Base-by-base conservation (phyloP, 2,888 invertebrate genomes). In the Eupithecia inturbata region DNA sequence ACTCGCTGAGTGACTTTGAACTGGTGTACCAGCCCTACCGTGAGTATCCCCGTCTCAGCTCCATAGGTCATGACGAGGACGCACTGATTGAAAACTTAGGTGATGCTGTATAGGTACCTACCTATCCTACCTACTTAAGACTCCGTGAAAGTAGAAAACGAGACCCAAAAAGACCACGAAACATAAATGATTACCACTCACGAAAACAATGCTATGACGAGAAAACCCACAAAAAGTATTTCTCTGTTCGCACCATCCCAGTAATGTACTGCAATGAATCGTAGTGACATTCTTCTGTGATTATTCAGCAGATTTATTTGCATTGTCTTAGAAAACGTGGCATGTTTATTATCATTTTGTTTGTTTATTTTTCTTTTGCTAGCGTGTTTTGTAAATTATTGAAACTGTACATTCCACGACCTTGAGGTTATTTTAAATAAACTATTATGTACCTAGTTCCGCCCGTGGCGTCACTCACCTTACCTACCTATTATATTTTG, bases 201-300 rank as follows among this genome's bases (percentile, higher is more conserved):
- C 67, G 41, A 39, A 71, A 69, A 69, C 73, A 70, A 62, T 68
- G 63, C 63, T 72, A 64, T 70, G 68, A 71, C 63, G 70, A 70
- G 85, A 87, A 83, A 66, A 81, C 84, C 84, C 81, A 81, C 85
- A 86, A 88, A 92, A 88, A 92, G 92, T 90, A 85, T 93, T 92
- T 90, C 89, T 87, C 81, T 92, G 91, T 92, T 87, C 80, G 84
- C 78, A 82, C 86, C 91, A 91, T 92, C 91, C 90, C 85, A 81
- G 89, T 92, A 91, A 92, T 88, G 89, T 81, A 80, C 75, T 69
- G 77, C 84, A 79, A 92, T 93, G 92, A 92, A 93, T 92, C 88
- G 83, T 87, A 76, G 81, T 83, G 84, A 78, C 81, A 64, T 82
- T 84, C 85, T 85, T 88, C 89, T 89, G 86, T 89, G 86, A 84